Evolutionary conservation across 2,113 vertebrate genomes (phyloP).

Genomic region (Columba livia): DNA sequence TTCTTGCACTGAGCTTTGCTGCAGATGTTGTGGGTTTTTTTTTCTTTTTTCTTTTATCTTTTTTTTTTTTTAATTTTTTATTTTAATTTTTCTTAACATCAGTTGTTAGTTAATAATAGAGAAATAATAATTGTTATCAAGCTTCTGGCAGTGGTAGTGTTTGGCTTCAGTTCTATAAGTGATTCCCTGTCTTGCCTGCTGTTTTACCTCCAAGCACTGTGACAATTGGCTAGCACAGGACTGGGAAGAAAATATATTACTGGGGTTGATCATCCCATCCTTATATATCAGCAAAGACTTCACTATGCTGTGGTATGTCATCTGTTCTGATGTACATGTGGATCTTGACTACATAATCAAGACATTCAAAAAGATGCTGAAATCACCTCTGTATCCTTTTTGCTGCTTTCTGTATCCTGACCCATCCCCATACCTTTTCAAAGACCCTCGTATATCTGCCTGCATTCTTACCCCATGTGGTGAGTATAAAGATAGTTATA

Average conservation of each 20-base stretch:
- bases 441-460: background rate
- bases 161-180: background rate
- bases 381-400: background rate
- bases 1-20: background rate
- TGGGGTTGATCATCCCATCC: background rate
- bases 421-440: fast-evolving
- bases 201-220: background rate
- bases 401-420: background rate
- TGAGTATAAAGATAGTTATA: background rate
- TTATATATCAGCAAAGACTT: background rate
- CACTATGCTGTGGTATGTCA: background rate
- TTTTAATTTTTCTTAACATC: background rate
- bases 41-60: too few species aligned
- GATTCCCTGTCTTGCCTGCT: fast-evolving
- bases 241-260: background rate
- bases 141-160: background rate
- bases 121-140: too few species aligned
- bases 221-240: background rate
- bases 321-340: background rate
- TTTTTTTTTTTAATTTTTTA: too few species aligned
- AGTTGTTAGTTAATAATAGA: background rate
- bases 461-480: background rate
- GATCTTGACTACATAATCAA: background rate
- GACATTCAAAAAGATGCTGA: fast-evolving
- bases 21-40: background rate